Percentiles rank a stretch among this genome's conserved stretches.
Evolutionary conservation across 1,140 invertebrate species (phyloP).

Genomic region (Megathymus violae): DNA sequence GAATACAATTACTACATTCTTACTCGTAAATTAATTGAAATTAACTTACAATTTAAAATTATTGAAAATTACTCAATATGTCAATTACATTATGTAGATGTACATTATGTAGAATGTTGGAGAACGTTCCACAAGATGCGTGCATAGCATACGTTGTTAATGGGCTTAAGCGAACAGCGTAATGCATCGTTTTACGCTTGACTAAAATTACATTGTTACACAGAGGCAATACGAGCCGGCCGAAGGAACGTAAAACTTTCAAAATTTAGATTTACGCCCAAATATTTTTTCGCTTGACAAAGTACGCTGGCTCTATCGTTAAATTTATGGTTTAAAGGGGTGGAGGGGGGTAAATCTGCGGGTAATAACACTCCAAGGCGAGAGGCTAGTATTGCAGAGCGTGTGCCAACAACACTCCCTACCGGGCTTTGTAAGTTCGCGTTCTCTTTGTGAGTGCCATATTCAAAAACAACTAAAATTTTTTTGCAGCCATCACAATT

Average conservation of each 20-base stretch:
- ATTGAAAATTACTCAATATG: no score
- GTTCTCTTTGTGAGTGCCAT: not conserved
- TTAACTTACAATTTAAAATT: no score
- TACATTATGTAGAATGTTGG: no score
- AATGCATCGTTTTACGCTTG: not conserved
- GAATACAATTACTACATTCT: no score
- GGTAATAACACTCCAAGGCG: conserved; percentile 26
- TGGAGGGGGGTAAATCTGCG: conserved; percentile 27
- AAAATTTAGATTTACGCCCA: conserved; percentile 40
- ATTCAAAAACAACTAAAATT: not conserved
- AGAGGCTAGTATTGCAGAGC: conserved; percentile 17
- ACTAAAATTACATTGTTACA: conserved; percentile 27
- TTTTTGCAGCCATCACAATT: not conserved
- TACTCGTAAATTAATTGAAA: no score
- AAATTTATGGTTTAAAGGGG: conserved; percentile 36
- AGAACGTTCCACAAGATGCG: no score
- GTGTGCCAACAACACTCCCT: conserved; percentile 25
- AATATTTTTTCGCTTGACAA: conserved; percentile 36
- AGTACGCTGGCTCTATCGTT: conserved; percentile 31
- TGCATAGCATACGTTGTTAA: no score
- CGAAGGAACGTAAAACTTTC: conserved; percentile 36
- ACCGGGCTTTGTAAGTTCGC: not conserved
- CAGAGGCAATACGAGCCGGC: conserved; percentile 33
- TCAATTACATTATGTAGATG: no score
- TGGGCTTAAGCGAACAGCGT: no score